These are phyloP conservation scores for Baryphthengus martii DNA, from an alignment of 2,113 vertebrate species.

Conservation along the genomic window DNA sequence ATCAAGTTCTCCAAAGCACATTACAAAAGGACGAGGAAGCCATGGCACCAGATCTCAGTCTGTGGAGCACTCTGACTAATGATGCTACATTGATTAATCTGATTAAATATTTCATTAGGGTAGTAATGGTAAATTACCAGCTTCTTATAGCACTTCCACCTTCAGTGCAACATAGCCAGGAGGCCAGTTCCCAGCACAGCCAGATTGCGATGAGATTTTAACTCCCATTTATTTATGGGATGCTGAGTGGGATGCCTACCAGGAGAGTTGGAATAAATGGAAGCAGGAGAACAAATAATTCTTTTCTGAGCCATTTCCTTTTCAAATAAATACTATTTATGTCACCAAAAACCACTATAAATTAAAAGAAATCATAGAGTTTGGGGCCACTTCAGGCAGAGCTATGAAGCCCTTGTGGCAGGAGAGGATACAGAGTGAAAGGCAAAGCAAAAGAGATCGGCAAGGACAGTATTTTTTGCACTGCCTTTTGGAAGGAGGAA, in stretches of 20 bases:
- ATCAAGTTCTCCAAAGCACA: neutral
- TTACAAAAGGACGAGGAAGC: neutral
- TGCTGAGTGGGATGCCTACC: neutral
- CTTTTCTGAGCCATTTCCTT: neutral
- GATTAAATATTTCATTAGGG: constrained; percentile 33
- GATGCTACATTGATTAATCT: constrained; percentile 1
- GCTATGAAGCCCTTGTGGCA: neutral
- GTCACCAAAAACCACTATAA: neutral
- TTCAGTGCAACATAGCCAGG: neutral
- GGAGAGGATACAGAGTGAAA: neutral
- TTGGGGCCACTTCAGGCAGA: neutral
- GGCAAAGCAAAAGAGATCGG: neutral
- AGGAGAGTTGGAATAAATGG: neutral
- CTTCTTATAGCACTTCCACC: neutral
- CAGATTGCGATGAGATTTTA: neutral
- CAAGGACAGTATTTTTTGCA: neutral
- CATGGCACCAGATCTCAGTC: neutral
- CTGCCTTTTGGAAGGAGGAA: neutral
- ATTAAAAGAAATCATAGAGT: neutral
- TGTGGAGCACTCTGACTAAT: neutral
- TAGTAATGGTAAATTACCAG: neutral
- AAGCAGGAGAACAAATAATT: neutral
- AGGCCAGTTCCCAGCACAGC: neutral
- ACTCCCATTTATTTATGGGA: neutral
- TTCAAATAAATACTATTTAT: neutral